Conservation (phyloP, 2,888 invertebrate genomes). For the Dione juno region DNA sequence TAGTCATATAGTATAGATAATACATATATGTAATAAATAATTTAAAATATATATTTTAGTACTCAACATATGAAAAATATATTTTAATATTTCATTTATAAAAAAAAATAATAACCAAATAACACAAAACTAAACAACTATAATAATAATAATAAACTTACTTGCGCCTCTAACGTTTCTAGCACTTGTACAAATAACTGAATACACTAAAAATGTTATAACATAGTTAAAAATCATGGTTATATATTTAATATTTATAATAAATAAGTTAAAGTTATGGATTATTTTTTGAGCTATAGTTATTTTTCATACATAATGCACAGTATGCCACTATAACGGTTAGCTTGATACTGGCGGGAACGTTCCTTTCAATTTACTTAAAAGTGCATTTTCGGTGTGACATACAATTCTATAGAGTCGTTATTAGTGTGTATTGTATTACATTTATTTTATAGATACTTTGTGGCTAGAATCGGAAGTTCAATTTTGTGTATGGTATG, state of each 20-base stretch:
- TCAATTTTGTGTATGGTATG: no score
- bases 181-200: constrained; percentile 12
- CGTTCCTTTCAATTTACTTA: constrained; percentile 66
- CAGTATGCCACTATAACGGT: constrained; percentile 51
- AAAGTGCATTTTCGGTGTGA: constrained; percentile 66
- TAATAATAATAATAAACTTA: no score
- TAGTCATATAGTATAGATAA: no score
- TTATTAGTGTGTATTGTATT: constrained; percentile 32
- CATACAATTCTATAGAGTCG: constrained; percentile 60
- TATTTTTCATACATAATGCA: constrained; percentile 39
- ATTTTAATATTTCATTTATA: no score
- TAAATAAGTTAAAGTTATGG: neutral
- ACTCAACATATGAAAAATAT: no score
- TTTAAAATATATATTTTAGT: no score
- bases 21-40: no score
- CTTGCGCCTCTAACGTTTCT: constrained; percentile 7
- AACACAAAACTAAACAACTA: neutral
- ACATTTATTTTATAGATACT: no score
- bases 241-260: constrained; percentile 1
- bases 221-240: constrained; percentile 9
- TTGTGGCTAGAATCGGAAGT: no score
- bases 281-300: constrained; percentile 12
- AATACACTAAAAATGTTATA: neutral
- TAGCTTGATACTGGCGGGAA: constrained; percentile 60
- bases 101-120: no score